phyloP scores from a whole-genome alignment of 2,797 vertebrate genomes.

The Selene dorsalis region DNA sequence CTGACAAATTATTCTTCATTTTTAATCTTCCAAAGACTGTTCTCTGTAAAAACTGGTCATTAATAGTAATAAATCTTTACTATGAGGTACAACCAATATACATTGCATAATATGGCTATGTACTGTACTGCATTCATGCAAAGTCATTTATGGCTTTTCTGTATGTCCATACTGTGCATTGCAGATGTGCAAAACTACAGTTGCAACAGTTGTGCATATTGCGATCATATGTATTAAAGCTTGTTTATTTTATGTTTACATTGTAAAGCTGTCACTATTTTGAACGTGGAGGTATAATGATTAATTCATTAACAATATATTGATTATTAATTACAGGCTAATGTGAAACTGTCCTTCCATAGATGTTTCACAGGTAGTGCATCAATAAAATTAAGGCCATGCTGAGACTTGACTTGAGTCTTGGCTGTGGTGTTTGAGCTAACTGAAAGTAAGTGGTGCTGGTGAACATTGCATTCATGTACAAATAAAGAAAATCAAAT shows the following conservation, averaged over 20 bases:
- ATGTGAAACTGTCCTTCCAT: conserved; percentile 11
- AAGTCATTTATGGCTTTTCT: conserved; percentile 73
- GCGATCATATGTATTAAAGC: conserved; percentile 55
- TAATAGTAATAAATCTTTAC: conserved; percentile 46
- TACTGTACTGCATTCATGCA: conserved; percentile 66
- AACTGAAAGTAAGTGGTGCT: conserved; percentile 7
- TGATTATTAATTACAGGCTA: conserved; percentile 27
- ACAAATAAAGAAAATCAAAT: conserved; percentile 35
- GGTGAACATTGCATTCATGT: background rate
- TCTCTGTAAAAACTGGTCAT: conserved; percentile 31
- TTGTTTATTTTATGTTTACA: conserved; percentile 36
- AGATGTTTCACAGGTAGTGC: conserved; percentile 14
- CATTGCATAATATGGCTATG: conserved; percentile 64
- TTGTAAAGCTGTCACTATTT: conserved; percentile 35
- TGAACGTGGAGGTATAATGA: conserved; percentile 21
- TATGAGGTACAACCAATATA: conserved; percentile 63
- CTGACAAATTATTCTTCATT: conserved; percentile 61
- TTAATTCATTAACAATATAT: conserved; percentile 22
- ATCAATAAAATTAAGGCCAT: conserved; percentile 28
- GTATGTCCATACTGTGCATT: conserved; percentile 42
- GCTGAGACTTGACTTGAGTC: conserved; percentile 18
- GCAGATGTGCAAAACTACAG: conserved; percentile 53
- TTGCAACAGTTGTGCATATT: conserved; percentile 38
- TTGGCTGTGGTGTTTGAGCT: conserved; percentile 21
- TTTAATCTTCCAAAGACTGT: conserved; percentile 36